Base-by-base conservation (phyloP, 1,140 invertebrate species). In the Sitobion miscanthi region DNA sequence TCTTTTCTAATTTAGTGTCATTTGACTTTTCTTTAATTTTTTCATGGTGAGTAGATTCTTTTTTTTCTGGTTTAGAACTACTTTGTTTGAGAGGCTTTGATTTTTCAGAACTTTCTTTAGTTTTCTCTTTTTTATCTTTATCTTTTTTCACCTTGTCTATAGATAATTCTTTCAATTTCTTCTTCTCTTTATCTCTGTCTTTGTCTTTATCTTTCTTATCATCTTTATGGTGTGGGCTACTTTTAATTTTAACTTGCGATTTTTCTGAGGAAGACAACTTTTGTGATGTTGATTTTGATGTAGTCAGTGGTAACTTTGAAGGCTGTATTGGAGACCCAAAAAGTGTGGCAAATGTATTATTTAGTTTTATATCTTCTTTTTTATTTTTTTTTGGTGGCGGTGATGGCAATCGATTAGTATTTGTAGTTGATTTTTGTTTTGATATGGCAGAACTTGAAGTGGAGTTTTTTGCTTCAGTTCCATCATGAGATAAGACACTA, bases 251-350 rank as follows among this genome's bases (percentile, higher is more conserved):
- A 21, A 54, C 25, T 83, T 90, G 93, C 45, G 82, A 93, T 85
- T 93, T 93, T n/a, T 93, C 91, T 49, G 90, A 82, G 90, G 94
- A 62, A 90, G 93, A 57, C 62, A 93, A 62, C 89, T 94, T 90
- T 94, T 94, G 42, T 62, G 54, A 38, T 85, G 89, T 82, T 93
- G 93, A 57, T 94, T 93, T 90, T 88, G 89, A 86, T 91, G 89
- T 85, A 52, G 83, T 86, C 49, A 91, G 17, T 82, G 90, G 90
- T 93, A 93, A 93, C 82, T 93, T 93, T 57, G 91, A 93, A 93
- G 91, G 91, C 25, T 93, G 91, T 93, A 98, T 97, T 2, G 97
- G 97, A 54, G 97, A 95, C 1, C 98, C 98, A 95, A 98, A 98
- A 89, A 98, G 95, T 94, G 96, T 97, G 77, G 96, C 96, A 95